Base-by-base conservation (phyloP, 2,888 invertebrate species). In the Drosophila prolongata region DNA sequence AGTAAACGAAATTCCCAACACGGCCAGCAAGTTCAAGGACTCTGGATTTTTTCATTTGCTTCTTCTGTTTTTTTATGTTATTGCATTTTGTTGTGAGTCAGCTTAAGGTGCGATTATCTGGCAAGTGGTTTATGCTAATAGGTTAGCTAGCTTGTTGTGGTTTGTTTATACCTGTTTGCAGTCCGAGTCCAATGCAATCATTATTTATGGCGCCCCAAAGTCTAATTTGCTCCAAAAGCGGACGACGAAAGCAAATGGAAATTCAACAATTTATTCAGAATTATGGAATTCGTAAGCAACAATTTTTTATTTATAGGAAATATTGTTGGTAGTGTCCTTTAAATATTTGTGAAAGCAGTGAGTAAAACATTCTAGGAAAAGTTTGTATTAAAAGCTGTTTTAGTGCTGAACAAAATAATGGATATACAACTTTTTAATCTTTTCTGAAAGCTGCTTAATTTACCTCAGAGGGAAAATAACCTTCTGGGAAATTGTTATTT, bases 51-150 rank as follows among this genome's bases (percentile, higher is more conserved):
- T 69, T 64, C 38, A 57, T 34, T 53, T 34, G n/a, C 42, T 40
- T 38, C 24, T 34, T 34, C 27, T 13, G 37, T 49, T 34, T 44
- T 19, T 50, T 50, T 2, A 19, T 40, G 49, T 24, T 40, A 46
- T 59, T 68, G 43, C 43, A 50, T 50, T 56, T 55, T 37, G 37
- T 37, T 46, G 60, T 46, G 44, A 49, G 62, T 40, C 34, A 65
- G 66, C 73, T 72, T 57, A 65, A 55, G 62, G 60, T 64, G 59
- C 59, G 53, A 79, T 78, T 78, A 76, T 79, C 72, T 74, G 66
- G 46, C 67, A 65, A 55, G 46, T 74, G 59, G 55, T 71, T 83
- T 86, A 80, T 85, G 80, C 65, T 78, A 80, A 83, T 86, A 60
- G 70, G 55, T 71, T 40, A 13, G 19, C 30, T 42, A 13, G 19